phyloP scores from a whole-genome alignment of 2,113 vertebrate genomes.

The Nymphicus hollandicus region DNA sequence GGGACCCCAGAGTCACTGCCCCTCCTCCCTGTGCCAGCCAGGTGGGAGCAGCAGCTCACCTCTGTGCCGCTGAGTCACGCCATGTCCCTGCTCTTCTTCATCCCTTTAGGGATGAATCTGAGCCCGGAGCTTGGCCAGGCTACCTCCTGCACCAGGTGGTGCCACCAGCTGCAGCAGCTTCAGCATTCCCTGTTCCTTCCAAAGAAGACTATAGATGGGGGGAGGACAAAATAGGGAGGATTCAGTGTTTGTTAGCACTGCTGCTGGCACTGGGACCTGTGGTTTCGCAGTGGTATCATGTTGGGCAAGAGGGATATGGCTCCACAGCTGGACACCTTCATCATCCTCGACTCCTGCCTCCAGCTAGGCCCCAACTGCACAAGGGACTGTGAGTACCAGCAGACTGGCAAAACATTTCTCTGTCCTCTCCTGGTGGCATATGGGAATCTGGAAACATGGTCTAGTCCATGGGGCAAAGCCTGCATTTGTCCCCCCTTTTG shows the following conservation, averaged over 20 bases:
- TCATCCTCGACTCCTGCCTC: not conserved
- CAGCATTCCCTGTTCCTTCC: not conserved
- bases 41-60: not conserved
- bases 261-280: accelerated
- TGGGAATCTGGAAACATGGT: not conserved
- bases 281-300: not conserved
- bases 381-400: accelerated
- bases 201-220: accelerated
- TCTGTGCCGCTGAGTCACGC: accelerated
- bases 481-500: not conserved
- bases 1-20: accelerated
- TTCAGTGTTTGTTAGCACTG: accelerated
- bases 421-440: not conserved
- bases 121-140: not conserved
- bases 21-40: not conserved
- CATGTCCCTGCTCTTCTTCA: not conserved
- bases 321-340: accelerated
- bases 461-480: not conserved
- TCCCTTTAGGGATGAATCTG: accelerated
- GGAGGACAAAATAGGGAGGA: accelerated
- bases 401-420: not conserved
- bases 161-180: not conserved
- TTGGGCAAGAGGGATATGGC: accelerated
- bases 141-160: not conserved
- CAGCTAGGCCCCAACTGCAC: not conserved